Evolutionary conservation across 1,140 invertebrate species (phyloP), one percentile per base, ranked within the genome.

Genomic region (Bombus cullumanus): DNA sequence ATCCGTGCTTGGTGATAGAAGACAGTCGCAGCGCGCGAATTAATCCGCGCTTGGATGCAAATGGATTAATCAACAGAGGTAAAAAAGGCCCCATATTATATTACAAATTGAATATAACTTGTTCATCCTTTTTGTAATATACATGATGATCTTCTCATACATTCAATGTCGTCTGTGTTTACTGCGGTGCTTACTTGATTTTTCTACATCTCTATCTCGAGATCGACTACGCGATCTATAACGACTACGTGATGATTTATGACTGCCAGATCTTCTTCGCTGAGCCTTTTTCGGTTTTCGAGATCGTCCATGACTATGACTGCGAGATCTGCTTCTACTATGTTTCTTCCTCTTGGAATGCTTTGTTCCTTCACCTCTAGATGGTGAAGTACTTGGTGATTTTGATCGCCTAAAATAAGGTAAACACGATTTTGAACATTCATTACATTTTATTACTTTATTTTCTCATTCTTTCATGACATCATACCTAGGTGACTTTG

Each of bases 181-280:
- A 79, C 88, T 95, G 64, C 94, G 93, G 88, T 95, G 93, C 92
- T 95, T 95, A 79, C 85, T 94, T 25, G 93, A 93, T 79, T 94
- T 95, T 64, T 95, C 94, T 13, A 81, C 72, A 68, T 95, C 91
- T 76, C 94, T 93, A 43, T 96, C 95, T 53, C 95, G 95, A 28
- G 95, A 95, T 89, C 95, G 94, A 90, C 96, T 96, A 74, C 96
- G 94, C 4, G 96, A 96, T 87, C 96, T 94, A 47, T 96, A 96
- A 81, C 96, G 95, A 84, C 94, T 96, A 39, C 93, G 91, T 37
- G 95, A 96, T 53, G 95, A 93, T 90, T 96, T 96, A 80, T 96
- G 96, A 81, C 94, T 95, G 62, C 96, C 94, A 43, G 93, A 95
- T 91, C 93, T 89, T 77, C 91, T 92, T 72, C 93, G 95, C 84